A percentile compares a stretch with the other conserved stretches of the same genome.
These are phyloP conservation scores for Mayetiola destructor DNA, from an alignment of 2,888 invertebrate species.

Conservation along the genomic window DNA sequence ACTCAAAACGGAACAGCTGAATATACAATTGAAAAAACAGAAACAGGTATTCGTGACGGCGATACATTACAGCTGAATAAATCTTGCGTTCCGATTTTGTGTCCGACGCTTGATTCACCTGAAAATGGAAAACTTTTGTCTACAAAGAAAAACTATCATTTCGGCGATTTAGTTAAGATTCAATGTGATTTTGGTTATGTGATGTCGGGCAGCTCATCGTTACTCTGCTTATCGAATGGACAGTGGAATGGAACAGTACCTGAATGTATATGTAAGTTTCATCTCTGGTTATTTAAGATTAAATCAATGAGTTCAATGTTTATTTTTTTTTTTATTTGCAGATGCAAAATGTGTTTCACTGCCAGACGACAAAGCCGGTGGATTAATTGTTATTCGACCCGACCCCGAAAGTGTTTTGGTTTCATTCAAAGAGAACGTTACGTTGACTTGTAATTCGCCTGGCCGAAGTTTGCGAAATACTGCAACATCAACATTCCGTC, in stretches of 20 bases:
- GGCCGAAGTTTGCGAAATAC: conserved; percentile 70
- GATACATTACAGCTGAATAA: conserved; percentile 83
- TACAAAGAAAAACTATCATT: conserved; percentile 70
- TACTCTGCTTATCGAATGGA: conserved; percentile 79
- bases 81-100: conserved; percentile 89
- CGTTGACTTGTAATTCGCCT: conserved; percentile 61
- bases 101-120: conserved; percentile 57
- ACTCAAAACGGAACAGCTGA: conserved; percentile 80
- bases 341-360: conserved; percentile 83
- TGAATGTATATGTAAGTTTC: conserved; percentile 73
- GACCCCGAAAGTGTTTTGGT: conserved; percentile 73
- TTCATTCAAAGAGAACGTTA: conserved; percentile 81
- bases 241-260: conserved; percentile 89
- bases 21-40: conserved; percentile 60
- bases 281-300: no score
- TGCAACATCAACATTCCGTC: conserved; percentile 70
- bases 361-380: conserved; percentile 78
- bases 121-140: conserved; percentile 59
- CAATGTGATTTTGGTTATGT: conserved; percentile 91
- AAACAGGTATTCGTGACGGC: conserved; percentile 76
- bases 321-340: conserved; percentile 25
- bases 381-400: conserved; percentile 58
- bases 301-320: not conserved
- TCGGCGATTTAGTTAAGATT: conserved; percentile 78
- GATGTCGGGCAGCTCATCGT: conserved; percentile 71